phyloP scores from a whole-genome alignment of 2,113 vertebrate genomes.

The Lophotis ruficrista region DNA sequence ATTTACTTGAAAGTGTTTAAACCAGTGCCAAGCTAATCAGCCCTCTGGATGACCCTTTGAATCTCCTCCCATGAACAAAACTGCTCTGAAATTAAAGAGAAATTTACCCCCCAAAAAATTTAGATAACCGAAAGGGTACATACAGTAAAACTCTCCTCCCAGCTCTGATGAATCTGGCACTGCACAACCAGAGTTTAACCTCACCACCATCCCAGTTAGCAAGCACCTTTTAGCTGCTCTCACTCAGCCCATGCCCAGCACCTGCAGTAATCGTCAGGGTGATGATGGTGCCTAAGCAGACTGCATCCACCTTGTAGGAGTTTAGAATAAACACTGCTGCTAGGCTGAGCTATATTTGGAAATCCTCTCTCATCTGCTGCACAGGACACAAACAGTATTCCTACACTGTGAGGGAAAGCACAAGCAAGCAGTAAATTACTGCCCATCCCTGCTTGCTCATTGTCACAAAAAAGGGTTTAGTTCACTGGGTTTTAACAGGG shows the following conservation, averaged over 20 bases:
- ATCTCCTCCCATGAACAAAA: background rate
- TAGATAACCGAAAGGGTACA: background rate
- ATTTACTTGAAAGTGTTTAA: slow-evolving; percentile 28
- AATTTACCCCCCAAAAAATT: background rate
- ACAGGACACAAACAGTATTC: background rate
- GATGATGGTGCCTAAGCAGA: background rate
- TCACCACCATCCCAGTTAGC: background rate
- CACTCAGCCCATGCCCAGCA: background rate
- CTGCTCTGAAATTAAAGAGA: background rate
- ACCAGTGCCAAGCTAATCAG: background rate
- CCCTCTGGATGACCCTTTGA: background rate
- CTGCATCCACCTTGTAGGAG: background rate
- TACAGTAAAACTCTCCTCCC: background rate
- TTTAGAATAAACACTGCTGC: background rate
- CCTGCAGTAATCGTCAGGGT: background rate
- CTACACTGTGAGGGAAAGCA: background rate
- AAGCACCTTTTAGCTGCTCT: background rate
- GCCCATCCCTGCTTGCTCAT: background rate
- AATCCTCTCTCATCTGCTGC: background rate
- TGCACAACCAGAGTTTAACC: background rate
- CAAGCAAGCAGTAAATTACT: background rate
- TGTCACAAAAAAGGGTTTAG: background rate
- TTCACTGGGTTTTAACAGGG: background rate
- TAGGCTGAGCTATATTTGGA: background rate
- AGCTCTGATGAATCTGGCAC: background rate